Evolutionary conservation across 2,113 vertebrate genomes (phyloP).

Genomic region (Synodontis membranacea): DNA sequence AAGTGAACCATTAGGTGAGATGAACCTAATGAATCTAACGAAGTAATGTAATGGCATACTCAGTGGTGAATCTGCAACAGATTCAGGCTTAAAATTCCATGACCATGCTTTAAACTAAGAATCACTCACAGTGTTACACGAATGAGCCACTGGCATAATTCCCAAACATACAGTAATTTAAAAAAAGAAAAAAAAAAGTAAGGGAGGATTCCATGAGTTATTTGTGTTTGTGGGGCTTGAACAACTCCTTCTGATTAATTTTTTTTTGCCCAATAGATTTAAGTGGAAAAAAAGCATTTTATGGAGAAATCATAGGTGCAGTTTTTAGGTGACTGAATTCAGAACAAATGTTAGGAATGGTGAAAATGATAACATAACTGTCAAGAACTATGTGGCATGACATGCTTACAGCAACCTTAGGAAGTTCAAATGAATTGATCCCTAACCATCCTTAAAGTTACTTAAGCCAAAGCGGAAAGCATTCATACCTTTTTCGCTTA

Average conservation of each 20-base stretch:
- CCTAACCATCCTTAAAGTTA: background rate
- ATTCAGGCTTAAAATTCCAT: slow-evolving; percentile 3
- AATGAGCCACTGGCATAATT: background rate
- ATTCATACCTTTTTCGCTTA: slow-evolving; percentile 93
- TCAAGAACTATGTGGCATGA: background rate
- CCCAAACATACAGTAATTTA: background rate
- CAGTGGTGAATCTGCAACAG: background rate
- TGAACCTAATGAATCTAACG: slow-evolving; percentile 13
- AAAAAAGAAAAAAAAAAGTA: background rate
- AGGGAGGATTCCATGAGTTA: background rate
- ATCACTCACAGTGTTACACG: background rate
- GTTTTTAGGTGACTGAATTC: background rate
- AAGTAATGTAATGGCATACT: slow-evolving; percentile 27
- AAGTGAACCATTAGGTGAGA: background rate
- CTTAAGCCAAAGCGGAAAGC: background rate
- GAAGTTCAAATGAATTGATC: background rate
- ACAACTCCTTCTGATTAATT: background rate
- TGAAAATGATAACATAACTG: background rate
- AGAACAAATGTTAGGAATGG: background rate
- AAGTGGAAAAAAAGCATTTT: background rate
- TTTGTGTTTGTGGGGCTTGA: background rate
- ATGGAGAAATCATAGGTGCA: background rate
- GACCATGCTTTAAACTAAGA: slow-evolving; percentile 3
- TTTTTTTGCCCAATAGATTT: background rate
- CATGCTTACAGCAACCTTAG: background rate